Conservation (phyloP, 2,113 vertebrate genomes). For the Romanogobio albipinnatus region DNA sequence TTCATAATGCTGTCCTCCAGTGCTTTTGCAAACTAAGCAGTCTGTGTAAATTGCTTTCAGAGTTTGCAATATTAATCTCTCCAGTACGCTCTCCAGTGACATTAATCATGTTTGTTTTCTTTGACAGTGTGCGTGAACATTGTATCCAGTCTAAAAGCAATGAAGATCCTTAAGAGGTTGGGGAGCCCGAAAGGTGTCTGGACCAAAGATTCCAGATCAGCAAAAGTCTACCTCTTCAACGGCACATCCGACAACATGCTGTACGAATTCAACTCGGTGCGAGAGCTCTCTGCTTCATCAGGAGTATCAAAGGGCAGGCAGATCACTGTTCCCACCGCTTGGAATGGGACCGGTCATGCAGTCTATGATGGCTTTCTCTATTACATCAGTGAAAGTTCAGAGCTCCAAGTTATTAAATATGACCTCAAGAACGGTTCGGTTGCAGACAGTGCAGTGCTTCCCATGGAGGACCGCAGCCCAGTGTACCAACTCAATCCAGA, state of each 20-base stretch:
- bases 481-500: constrained; percentile 87
- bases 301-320: constrained; percentile 75
- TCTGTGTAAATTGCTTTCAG: constrained; percentile 6
- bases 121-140: constrained; percentile 88
- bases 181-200: constrained; percentile 86
- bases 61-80: not conserved
- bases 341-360: constrained; percentile 85
- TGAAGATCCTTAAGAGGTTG: constrained; percentile 93
- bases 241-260: constrained; percentile 83
- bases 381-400: constrained; percentile 77
- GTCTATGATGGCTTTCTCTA: constrained; percentile 88
- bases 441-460: constrained; percentile 89
- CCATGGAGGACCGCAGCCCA: constrained; percentile 77
- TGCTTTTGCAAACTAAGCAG: not conserved
- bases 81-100: not conserved
- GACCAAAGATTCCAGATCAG: constrained; percentile 87
- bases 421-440: constrained; percentile 82
- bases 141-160: constrained; percentile 86
- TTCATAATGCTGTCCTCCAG: not conserved
- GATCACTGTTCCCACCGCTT: constrained; percentile 85
- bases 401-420: constrained; percentile 89
- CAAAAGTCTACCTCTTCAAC: constrained; percentile 90
- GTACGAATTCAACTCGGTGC: constrained; percentile 83
- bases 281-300: constrained; percentile 83
- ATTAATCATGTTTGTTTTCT: constrained; percentile 22